phyloP scores from a whole-genome alignment of 2,797 vertebrate genomes.

The Leucoraja ocellata region DNA sequence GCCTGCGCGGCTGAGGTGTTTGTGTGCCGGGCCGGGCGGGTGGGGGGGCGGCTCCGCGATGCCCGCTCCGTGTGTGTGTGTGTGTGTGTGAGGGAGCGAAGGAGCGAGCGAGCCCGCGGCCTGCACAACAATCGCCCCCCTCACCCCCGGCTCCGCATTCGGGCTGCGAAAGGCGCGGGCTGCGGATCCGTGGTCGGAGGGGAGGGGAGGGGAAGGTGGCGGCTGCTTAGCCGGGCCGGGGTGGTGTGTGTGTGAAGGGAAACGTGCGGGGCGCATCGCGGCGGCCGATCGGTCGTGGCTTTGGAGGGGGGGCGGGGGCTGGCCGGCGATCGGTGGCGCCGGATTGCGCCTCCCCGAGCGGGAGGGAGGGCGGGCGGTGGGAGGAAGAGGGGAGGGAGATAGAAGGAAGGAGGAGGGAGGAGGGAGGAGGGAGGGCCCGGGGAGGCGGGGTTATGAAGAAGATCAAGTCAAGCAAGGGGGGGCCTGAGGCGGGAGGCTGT shows the following conservation, averaged over 20 bases:
- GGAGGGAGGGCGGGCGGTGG: not conserved
- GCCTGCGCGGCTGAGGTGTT: constrained; percentile 9
- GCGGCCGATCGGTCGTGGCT: not conserved
- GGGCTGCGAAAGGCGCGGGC: too few species aligned
- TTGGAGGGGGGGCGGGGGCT: not conserved
- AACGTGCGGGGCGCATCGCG: not conserved
- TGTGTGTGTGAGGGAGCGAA: not conserved
- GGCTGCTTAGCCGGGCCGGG: accelerated
- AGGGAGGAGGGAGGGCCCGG: not conserved
- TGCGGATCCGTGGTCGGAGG: not conserved
- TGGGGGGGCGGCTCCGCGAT: not conserved
- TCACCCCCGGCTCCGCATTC: not conserved
- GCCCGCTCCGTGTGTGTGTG: not conserved
- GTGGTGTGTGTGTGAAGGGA: too few species aligned
- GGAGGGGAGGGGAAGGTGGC: too few species aligned
- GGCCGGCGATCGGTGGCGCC: not conserved
- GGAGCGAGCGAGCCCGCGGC: not conserved
- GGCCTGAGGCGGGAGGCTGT: constrained; percentile 42
- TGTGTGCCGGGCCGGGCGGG: not conserved
- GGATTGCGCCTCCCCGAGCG: too few species aligned
- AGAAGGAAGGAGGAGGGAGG: not conserved
- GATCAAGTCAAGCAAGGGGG: too few species aligned
- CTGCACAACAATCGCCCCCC: constrained; percentile 33
- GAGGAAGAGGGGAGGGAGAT: not conserved
- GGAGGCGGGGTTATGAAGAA: not conserved